Conservation (phyloP, 2,888 invertebrate species). For the Entomobrya multifasciata region DNA sequence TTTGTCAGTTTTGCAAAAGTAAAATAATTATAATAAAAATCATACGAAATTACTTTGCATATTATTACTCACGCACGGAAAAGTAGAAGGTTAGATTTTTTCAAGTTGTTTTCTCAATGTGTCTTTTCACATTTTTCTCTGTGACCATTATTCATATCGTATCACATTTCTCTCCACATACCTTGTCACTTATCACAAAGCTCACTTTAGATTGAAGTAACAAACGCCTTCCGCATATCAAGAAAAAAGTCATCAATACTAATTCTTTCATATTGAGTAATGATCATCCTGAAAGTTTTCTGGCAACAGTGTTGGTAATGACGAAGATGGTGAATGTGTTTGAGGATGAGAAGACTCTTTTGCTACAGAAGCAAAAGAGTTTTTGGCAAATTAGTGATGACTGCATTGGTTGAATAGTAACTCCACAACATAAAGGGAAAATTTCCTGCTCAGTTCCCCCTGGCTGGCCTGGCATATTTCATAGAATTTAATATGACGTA, state of each 20-base stretch:
- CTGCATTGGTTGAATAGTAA: slow-evolving; percentile 30
- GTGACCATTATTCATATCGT: not conserved
- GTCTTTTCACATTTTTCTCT: not conserved
- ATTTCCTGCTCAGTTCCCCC: slow-evolving; percentile 8
- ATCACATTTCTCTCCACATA: not conserved
- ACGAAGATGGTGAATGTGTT: slow-evolving; percentile 6
- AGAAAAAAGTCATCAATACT: slow-evolving; percentile 65
- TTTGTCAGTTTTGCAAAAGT: slow-evolving; percentile 34
- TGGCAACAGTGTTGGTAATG: slow-evolving; percentile 54
- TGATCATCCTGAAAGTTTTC: slow-evolving; percentile 66
- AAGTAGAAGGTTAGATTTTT: too few species aligned
- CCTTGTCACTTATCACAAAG: slow-evolving; percentile 12
- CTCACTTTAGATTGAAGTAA: slow-evolving; percentile 1
- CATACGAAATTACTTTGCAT: slow-evolving; percentile 9
- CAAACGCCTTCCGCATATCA: slow-evolving; percentile 54
- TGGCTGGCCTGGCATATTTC: not conserved
- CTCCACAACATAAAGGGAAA: not conserved
- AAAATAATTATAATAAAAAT: too few species aligned
- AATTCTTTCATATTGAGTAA: slow-evolving; percentile 65
- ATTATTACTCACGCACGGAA: slow-evolving; percentile 18
- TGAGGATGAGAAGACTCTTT: not conserved
- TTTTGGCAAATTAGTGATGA: slow-evolving; percentile 60
- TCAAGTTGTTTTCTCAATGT: not conserved
- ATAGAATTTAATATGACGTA: not conserved
- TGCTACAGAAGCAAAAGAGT: slow-evolving; percentile 1